phyloP scores from a whole-genome alignment of 1,140 invertebrate species.

The Tetranychus urticae region DNA sequence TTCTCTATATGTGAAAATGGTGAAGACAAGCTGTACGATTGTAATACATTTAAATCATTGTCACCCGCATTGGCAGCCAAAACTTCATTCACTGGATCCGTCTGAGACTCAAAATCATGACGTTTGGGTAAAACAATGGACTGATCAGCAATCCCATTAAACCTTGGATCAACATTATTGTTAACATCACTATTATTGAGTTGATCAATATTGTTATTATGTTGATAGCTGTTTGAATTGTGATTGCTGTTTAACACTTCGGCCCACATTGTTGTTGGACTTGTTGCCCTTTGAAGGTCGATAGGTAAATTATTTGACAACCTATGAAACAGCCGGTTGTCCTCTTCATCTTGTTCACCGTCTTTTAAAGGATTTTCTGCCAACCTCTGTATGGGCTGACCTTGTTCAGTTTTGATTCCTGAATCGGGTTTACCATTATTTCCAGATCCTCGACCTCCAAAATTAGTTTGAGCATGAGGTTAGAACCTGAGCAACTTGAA shows the following conservation, averaged over 20 bases:
- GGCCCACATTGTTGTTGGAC: too few species aligned
- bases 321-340: neutral
- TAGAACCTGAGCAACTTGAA: neutral
- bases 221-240: too few species aligned
- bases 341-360: neutral
- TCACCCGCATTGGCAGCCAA: slow-evolving; percentile 14
- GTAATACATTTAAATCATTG: slow-evolving; percentile 12
- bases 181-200: neutral
- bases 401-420: neutral
- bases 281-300: too few species aligned
- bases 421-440: neutral
- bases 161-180: neutral
- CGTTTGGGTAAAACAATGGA: neutral
- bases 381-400: neutral
- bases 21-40: slow-evolving; percentile 8
- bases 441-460: neutral
- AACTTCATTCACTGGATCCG: slow-evolving; percentile 12
- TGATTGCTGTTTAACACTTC: too few species aligned
- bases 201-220: too few species aligned
- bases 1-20: slow-evolving; percentile 14
- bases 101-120: slow-evolving; percentile 14
- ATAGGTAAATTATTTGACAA: neutral
- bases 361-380: neutral
- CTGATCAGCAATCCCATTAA: neutral
- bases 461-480: neutral